phyloP scores from a whole-genome alignment of 2,888 invertebrate genomes.

The Eupithecia tripunctaria region DNA sequence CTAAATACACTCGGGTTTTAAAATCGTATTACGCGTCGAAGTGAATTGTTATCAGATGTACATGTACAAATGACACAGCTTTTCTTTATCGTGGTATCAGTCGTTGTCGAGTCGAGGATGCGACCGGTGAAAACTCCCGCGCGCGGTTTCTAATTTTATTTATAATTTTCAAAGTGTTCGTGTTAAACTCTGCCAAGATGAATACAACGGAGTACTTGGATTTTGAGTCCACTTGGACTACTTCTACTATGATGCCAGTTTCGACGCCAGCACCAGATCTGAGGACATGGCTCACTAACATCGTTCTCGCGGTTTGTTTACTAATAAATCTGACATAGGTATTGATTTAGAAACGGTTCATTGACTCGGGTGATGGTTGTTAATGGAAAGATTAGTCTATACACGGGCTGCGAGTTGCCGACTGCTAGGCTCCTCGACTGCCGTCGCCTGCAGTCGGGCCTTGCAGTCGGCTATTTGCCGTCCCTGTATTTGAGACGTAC shows the following conservation, averaged over 20 bases:
- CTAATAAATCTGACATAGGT: slow-evolving; percentile 32
- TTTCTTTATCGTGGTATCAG: slow-evolving; percentile 57
- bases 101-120: slow-evolving; percentile 50
- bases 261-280: slow-evolving; percentile 60
- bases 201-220: slow-evolving; percentile 58
- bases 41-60: slow-evolving; percentile 52
- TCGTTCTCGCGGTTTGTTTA: slow-evolving; percentile 69
- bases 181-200: slow-evolving; percentile 50
- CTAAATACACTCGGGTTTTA: slow-evolving; percentile 41
- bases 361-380: slow-evolving; percentile 14
- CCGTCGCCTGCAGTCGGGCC: no score
- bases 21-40: slow-evolving; percentile 24
- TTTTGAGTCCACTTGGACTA: slow-evolving; percentile 42
- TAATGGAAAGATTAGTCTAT: slow-evolving; percentile 22
- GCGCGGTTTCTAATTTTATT: slow-evolving; percentile 44
- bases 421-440: no score
- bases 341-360: slow-evolving; percentile 21
- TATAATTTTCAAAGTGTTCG: slow-evolving; percentile 42
- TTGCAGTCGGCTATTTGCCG: no score
- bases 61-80: slow-evolving; percentile 52
- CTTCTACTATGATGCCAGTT: slow-evolving; percentile 48
- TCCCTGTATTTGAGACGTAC: no score
- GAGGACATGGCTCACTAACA: slow-evolving; percentile 67
- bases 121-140: slow-evolving; percentile 52
- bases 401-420: no score